These are phyloP conservation scores for Pyrochroa serraticornis DNA, from an alignment of 2,888 invertebrate genomes.

Conservation along the genomic window DNA sequence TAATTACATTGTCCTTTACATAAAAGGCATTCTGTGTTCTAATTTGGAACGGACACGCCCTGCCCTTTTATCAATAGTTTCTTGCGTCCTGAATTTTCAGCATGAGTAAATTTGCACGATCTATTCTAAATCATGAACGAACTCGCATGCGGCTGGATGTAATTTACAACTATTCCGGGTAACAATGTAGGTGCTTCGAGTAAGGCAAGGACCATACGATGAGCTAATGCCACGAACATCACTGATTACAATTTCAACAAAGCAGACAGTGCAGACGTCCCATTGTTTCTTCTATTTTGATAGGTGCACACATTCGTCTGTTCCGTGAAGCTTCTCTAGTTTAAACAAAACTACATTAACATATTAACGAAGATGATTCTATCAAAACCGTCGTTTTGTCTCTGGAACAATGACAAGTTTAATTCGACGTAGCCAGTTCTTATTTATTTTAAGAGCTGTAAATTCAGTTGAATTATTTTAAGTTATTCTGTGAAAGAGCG, in stretches of 20 bases:
- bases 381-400: too few relatives aligned
- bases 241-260: slow-evolving; percentile 15
- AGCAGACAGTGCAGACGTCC: neutral
- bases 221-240: slow-evolving; percentile 16
- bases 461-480: too few relatives aligned
- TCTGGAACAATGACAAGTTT: too few relatives aligned
- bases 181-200: slow-evolving; percentile 29
- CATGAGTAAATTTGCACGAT: slow-evolving; percentile 29
- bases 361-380: too few relatives aligned
- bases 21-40: slow-evolving; percentile 24
- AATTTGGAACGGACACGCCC: slow-evolving; percentile 22
- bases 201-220: slow-evolving; percentile 15
- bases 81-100: slow-evolving; percentile 30
- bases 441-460: too few relatives aligned
- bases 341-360: too few relatives aligned
- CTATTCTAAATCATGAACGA: slow-evolving; percentile 31
- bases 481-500: too few relatives aligned
- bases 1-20: slow-evolving; percentile 29
- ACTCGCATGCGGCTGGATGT: slow-evolving; percentile 30
- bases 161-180: slow-evolving; percentile 33
- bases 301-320: too few relatives aligned
- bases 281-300: too few relatives aligned
- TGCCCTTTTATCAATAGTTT: slow-evolving; percentile 24
- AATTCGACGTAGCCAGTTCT: too few relatives aligned
- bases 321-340: too few relatives aligned